Base-by-base conservation (phyloP, 2,797 vertebrate genomes). In the Sandelia bainsii region DNA sequence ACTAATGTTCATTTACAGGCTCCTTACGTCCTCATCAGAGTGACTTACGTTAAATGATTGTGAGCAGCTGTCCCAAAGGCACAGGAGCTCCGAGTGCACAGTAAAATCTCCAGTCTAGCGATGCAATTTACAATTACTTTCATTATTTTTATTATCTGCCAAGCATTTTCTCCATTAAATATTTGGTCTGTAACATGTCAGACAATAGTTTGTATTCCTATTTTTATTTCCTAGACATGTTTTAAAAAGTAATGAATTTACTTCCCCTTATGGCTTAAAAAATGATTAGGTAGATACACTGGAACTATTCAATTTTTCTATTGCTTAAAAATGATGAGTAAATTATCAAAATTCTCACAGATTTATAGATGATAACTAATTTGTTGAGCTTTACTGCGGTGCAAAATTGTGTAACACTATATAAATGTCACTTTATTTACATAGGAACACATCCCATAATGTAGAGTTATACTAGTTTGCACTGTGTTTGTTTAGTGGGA, bases 401-500 rank as follows among this genome's bases (percentile, higher is more conserved):
- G n/a, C n/a, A 8, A 20, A 42, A 25, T 23, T 49, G 32, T 62
- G 25, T 2, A 71, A 3, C 20, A n/a, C 5, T 1, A 7, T 5
- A 1, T 8, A 29, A 17, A 32, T 46, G 40, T n/a, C 16, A 19
- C 27, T 12, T 45, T 51, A 23, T 13, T 9, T 49, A 50, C 16
- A 42, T 12, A 62, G 46, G 29, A 27, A 29, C 22, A 62, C 1
- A 0, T 39, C 23, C 32, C 17, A 9, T 9, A 46, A 25, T 50
- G 40, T 59, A 20, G 32, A 52, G 8, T 19, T 51, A 1, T 19
- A 8, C 42, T 14, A 8, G 27, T 45, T n/a, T 53, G 32, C 50
- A 5, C 16, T 44, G 39, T 79, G 73, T 88, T 85, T 87, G 73
- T 69, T 81, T 69, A 79, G 71, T 63, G 67, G 80, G 87, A 65